Conservation (phyloP, 2,113 vertebrate species). For the Bungarus multicinctus region DNA sequence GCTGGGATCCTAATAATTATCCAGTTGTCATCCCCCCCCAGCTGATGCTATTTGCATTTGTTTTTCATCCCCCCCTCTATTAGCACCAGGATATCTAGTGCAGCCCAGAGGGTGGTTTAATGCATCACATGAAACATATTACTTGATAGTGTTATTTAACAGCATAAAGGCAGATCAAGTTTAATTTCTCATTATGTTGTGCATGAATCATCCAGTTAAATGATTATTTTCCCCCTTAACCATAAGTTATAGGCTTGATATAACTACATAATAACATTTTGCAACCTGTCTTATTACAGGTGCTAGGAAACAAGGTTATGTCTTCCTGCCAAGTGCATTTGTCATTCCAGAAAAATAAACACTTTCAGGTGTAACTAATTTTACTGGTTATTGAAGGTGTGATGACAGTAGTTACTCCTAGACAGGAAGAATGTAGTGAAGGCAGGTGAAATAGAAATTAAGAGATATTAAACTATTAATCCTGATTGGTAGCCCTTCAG, state of each 20-base stretch:
- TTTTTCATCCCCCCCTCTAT: neutral
- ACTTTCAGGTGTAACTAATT: neutral
- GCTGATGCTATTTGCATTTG: neutral
- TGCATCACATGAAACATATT: neutral
- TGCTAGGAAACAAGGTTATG: neutral
- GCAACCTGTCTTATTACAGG: neutral
- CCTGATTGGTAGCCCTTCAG: neutral
- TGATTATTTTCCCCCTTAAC: constrained; percentile 2
- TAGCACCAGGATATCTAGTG: neutral
- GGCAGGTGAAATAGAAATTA: neutral
- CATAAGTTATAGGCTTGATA: neutral
- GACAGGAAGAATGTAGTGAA: neutral
- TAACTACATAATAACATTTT: constrained; percentile 5
- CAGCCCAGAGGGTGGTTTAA: neutral
- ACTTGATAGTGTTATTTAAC: neutral
- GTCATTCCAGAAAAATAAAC: constrained; percentile 1
- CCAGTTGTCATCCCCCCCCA: neutral
- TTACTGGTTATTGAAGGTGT: neutral
- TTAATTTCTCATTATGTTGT: constrained; percentile 2
- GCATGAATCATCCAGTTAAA: constrained; percentile 9
- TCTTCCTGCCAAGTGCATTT: constrained; percentile 13
- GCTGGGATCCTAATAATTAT: neutral
- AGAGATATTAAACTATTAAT: neutral
- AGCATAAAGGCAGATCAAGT: neutral
- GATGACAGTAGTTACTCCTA: neutral